phyloP scores from a whole-genome alignment of 2,888 invertebrate species.

The Dorcus hopei region DNA sequence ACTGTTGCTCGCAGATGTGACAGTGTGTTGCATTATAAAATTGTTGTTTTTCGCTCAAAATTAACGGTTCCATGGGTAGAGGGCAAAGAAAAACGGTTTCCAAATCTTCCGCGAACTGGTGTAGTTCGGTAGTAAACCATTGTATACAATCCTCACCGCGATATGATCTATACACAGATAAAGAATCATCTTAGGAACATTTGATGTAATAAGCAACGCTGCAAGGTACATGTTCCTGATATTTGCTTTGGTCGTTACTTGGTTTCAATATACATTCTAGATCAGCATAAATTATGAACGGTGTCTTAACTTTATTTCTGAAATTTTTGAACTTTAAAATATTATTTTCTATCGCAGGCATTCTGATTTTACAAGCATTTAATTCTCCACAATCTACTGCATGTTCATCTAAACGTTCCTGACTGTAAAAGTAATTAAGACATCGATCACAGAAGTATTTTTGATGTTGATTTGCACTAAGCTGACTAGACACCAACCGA shows the following conservation, averaged over 20 bases:
- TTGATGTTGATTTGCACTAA: neutral
- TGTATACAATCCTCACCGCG: conserved; percentile 11
- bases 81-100: conserved; percentile 5
- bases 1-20: conserved; percentile 7
- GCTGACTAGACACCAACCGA: conserved; percentile 1
- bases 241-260: conserved; percentile 3
- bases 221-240: conserved; percentile 11
- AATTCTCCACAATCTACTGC: neutral
- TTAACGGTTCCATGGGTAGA: neutral
- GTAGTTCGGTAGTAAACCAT: conserved; percentile 9
- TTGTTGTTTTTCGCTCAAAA: neutral
- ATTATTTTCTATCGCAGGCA: neutral
- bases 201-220: conserved; percentile 15
- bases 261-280: too few species aligned
- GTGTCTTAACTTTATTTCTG: conserved; percentile 9
- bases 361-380: conserved; percentile 3
- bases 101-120: conserved; percentile 8
- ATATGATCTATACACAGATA: conserved; percentile 11
- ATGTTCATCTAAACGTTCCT: neutral
- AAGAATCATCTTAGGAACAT: conserved; percentile 14
- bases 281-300: neutral
- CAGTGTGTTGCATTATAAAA: neutral
- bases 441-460: conserved; percentile 14
- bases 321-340: conserved; percentile 12
- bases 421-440: conserved; percentile 8